Evolutionary conservation across 2,113 vertebrate species (phyloP).

Genomic region (Sorex araneus): DNA sequence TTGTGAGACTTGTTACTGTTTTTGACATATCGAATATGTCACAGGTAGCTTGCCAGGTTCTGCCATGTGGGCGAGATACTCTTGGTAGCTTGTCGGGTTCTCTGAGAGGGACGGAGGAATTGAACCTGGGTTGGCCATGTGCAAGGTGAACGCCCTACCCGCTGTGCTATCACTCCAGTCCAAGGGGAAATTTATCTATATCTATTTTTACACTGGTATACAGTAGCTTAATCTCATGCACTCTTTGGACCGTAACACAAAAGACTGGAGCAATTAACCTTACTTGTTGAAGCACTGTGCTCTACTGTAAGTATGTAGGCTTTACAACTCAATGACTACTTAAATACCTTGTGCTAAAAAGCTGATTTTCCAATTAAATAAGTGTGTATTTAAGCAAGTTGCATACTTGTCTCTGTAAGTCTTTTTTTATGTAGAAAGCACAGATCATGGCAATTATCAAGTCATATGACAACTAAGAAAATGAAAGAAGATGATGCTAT

Average conservation of each 20-base stretch:
- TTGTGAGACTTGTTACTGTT: no score
- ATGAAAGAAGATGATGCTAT: background rate
- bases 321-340: background rate
- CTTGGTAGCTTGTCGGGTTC: no score
- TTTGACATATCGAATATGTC: no score
- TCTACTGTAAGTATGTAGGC: background rate
- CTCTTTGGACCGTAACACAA: background rate
- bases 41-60: no score
- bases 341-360: background rate
- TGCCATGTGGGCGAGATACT: no score
- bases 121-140: no score
- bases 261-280: background rate
- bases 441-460: constrained; percentile 55
- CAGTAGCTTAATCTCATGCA: constrained; percentile 36
- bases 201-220: constrained; percentile 73
- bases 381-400: background rate
- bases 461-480: background rate
- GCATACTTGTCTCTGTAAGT: background rate
- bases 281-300: background rate
- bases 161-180: no score
- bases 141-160: no score
- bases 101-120: no score
- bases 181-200: background rate
- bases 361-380: background rate
- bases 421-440: background rate